Evolutionary conservation across 2,888 invertebrate genomes (phyloP).

Genomic region (Drosophila mimetica): DNA sequence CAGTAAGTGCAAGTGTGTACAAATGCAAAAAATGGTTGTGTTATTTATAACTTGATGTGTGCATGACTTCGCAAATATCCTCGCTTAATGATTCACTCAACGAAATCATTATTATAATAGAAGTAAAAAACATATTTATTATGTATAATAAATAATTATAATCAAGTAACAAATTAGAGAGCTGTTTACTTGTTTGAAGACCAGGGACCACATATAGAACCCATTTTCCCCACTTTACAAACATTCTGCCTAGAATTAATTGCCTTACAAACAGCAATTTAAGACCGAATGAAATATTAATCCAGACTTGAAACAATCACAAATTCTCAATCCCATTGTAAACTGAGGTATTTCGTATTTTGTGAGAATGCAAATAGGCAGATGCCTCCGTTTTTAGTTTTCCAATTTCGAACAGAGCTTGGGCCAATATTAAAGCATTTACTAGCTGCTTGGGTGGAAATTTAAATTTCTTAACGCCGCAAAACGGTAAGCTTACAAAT

Average conservation of each 20-base stretch:
- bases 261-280: constrained; percentile 6
- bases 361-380: constrained; percentile 8
- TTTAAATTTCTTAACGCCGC: constrained; percentile 34
- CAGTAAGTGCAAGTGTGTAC: too few species aligned
- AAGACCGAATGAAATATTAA: constrained; percentile 1
- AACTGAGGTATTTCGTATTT: not conserved
- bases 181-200: not conserved
- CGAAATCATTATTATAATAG: too few species aligned
- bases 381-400: not conserved
- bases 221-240: not conserved
- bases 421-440: constrained; percentile 29
- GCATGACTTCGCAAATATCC: too few species aligned
- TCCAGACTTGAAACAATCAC: not conserved
- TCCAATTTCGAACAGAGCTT: not conserved
- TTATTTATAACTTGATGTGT: too few species aligned
- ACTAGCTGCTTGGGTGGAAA: constrained; percentile 7
- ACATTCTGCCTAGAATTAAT: not conserved
- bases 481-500: constrained; percentile 46
- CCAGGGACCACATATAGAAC: not conserved
- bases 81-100: too few species aligned
- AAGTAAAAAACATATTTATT: too few species aligned
- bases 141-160: too few species aligned
- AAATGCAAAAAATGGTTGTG: too few species aligned
- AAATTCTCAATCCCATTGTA: not conserved
- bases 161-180: not conserved